Evolutionary conservation across 2,888 invertebrate genomes (phyloP), one percentile per base, ranked within the genome.

Genomic region (Neoascia interrupta): DNA sequence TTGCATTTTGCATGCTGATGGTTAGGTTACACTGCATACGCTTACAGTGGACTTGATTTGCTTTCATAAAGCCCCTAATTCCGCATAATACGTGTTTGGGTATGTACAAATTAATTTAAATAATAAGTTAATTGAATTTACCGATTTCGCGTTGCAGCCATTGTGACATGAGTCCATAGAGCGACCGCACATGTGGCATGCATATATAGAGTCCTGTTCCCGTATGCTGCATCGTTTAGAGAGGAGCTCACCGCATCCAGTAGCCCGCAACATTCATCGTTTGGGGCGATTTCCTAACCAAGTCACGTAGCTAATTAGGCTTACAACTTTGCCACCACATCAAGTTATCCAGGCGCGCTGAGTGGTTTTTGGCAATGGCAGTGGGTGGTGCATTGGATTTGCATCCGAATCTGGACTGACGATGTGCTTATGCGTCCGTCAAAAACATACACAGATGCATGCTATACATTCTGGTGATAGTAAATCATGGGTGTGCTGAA

Each of bases 261-360:
- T 39, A 28, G 31, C 21, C 41, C 49, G 45, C 45, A 66, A 56
- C 56, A 66, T 45, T 54, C 21, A 47, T 31, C 39, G 58, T 66
- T 26, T 41, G 39, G 16, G 16, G 15, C 23, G 13, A 56, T 56
- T 69, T 8, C 15, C 36, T 43, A 75, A 63, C 75, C 75, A 31
- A 75, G 61, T 75, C 75, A 75, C 75, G 75, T 75, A 75, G 49
- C 56, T 75, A 75, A 75, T 69, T 75, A 75, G 54, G 75, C 75
- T 61, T 51, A 69, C 61, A 56, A 61, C 49, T 63, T 43, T 63
- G 13, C 31, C 49, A 49, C 41, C 49, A 37, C 60, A 61, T 16
- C 43, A 34, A 26, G 5, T 16, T 45, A 41, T 28, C 8, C 18
- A 31, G 15, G 16, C 31, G n/a, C 26, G 34, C 8, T 26, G 37